Evolutionary conservation across 2,888 invertebrate genomes (phyloP).

Genomic region (Limnephilus marmoratus): DNA sequence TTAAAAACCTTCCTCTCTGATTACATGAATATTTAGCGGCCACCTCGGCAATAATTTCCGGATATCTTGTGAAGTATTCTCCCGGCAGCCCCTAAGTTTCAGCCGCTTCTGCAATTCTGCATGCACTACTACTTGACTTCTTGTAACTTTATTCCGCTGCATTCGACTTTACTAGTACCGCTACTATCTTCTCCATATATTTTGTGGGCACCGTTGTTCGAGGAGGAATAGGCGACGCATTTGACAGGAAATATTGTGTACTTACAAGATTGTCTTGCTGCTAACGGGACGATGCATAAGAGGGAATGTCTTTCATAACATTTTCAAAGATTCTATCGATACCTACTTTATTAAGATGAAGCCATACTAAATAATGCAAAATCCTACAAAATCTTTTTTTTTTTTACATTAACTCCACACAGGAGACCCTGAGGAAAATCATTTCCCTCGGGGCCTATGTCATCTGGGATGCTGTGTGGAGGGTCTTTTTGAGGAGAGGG

Average conservation of each 20-base stretch:
- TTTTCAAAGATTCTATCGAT: background rate
- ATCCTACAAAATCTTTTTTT: no score
- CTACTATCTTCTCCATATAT: background rate
- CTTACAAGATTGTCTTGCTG: background rate
- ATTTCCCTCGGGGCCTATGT: no score
- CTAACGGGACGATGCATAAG: background rate
- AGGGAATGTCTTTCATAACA: background rate
- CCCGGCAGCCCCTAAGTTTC: background rate
- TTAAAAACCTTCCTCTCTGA: background rate
- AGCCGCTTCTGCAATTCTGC: background rate
- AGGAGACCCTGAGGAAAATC: no score
- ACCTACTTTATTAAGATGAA: no score
- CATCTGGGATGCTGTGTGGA: no score
- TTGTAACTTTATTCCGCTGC: background rate
- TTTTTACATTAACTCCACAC: no score
- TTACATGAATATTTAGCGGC: slow-evolving; percentile 2
- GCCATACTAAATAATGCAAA: no score
- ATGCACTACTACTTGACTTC: background rate
- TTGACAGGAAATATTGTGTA: background rate
- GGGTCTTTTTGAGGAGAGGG: no score
- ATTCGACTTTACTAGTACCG: background rate
- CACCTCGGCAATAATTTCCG: background rate
- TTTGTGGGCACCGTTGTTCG: background rate
- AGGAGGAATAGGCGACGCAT: background rate
- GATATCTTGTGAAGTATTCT: background rate